Evolutionary conservation across 2,888 invertebrate genomes (phyloP), one percentile per base, ranked within the genome.

Genomic region (Dasysyrphus albostriatus): DNA sequence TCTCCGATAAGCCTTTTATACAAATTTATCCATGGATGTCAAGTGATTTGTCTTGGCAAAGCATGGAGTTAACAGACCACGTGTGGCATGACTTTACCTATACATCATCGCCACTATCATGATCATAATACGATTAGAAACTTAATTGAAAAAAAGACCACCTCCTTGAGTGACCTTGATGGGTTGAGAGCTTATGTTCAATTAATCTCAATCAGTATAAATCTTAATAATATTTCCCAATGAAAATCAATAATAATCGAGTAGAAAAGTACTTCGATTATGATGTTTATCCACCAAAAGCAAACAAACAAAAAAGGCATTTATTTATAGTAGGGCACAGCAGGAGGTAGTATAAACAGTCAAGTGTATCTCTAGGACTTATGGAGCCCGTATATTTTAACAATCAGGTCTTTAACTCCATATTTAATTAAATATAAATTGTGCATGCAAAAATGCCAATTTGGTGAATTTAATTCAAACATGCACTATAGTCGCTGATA

Each of bases 371-470:
- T 54, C 3, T 29, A 34, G 16, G 58, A 58, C 58, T 14, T 10
- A 32, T 9, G 16, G 16, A 34, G 3, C 7, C 24, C 24, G 3
- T n/a, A 9, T 56, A 63, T 44, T 65, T 49, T 51, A 72, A 63
- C 75, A 75, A 72, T 37, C 44, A 61, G 47, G 59, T 34, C 61
- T 74, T 65, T 39, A 67, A 65, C 74, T 59, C 70, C 54, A 32
- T 51, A 42, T 78, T 79, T 72, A 87, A 82, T 85, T 82, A 83
- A 82, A 74, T 83, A 49, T 58, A 79, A 75, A 79, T 78, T 83
- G 83, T 83, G 83, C 83, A 83, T 83, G 83, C 83, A 78, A 82
- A 87, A 82, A 75, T 82, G 74, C 85, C 85, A 87, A 87, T 87
- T 87, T 82, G 74, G 82, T 72, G 82, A 59, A 70, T 81, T 82